Evolutionary conservation across 2,113 vertebrate species (phyloP).

Genomic region (Hydrolagus affinis): DNA sequence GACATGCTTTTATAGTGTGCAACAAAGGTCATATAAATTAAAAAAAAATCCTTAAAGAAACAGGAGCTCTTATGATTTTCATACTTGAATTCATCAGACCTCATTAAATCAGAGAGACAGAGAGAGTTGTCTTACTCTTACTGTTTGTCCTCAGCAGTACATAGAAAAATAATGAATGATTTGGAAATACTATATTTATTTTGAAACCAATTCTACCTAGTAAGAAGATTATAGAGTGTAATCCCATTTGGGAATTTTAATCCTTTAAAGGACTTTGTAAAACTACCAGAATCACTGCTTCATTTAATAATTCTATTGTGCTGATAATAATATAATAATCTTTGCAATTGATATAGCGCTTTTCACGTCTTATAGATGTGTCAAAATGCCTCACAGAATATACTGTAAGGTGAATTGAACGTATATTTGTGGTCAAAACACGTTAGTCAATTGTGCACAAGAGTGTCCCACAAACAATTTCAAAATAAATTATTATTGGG

Average conservation of each 20-base stretch:
- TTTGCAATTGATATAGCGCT: too few species aligned
- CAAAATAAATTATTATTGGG: too few species aligned
- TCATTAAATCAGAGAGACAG: background rate
- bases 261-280: background rate
- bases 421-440: too few species aligned
- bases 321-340: too few species aligned
- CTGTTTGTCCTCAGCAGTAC: background rate
- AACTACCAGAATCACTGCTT: background rate
- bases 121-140: background rate
- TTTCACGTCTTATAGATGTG: too few species aligned
- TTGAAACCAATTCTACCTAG: background rate
- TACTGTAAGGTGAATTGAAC: too few species aligned
- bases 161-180: background rate
- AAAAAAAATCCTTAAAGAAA: background rate
- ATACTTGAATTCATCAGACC: background rate
- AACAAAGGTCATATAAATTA: background rate
- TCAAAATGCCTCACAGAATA: too few species aligned
- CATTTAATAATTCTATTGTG: background rate
- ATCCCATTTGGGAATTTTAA: conserved; percentile 12
- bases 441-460: too few species aligned
- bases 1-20: background rate
- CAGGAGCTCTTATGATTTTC: background rate
- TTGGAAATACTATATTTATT: background rate
- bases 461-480: too few species aligned
- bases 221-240: background rate